A percentile compares a stretch with the other conserved stretches of the same genome.
phyloP scores from a whole-genome alignment of 2,797 vertebrate genomes.

The Sciurus carolinensis region DNA sequence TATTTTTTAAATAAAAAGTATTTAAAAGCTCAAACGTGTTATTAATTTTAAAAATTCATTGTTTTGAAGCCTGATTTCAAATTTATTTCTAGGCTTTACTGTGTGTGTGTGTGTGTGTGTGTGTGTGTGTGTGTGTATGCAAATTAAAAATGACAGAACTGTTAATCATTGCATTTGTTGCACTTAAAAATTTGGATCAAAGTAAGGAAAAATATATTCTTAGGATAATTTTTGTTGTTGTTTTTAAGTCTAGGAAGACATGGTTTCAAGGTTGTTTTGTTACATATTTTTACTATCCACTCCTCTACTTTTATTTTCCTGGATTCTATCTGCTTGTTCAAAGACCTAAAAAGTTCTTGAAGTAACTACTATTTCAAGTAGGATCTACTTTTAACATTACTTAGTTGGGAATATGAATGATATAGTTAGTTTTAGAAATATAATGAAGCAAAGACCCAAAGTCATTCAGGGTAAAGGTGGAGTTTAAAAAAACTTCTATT shows the following conservation, averaged over 20 bases:
- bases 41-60: not conserved
- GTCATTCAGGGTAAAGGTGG: constrained; percentile 56
- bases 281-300: not conserved
- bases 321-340: not conserved
- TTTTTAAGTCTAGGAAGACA: not conserved
- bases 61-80: constrained; percentile 29
- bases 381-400: constrained; percentile 53
- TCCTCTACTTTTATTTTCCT: constrained; percentile 14
- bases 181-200: constrained; percentile 63
- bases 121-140: not conserved
- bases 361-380: constrained; percentile 54
- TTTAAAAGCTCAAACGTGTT: not conserved
- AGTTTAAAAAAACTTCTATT: constrained; percentile 53
- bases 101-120: not conserved
- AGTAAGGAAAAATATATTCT: constrained; percentile 60
- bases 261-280: constrained; percentile 29
- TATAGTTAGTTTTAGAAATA: constrained; percentile 51
- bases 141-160: not conserved
- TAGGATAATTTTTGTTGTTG: not conserved
- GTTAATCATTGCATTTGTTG: constrained; percentile 57
- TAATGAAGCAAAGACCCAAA: constrained; percentile 44
- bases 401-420: constrained; percentile 68
- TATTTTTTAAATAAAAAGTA: not conserved
- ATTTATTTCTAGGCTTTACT: constrained; percentile 52
- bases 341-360: constrained; percentile 49